These are phyloP conservation scores for Nestor notabilis DNA, from an alignment of 2,113 vertebrate species.

Conservation along the genomic window DNA sequence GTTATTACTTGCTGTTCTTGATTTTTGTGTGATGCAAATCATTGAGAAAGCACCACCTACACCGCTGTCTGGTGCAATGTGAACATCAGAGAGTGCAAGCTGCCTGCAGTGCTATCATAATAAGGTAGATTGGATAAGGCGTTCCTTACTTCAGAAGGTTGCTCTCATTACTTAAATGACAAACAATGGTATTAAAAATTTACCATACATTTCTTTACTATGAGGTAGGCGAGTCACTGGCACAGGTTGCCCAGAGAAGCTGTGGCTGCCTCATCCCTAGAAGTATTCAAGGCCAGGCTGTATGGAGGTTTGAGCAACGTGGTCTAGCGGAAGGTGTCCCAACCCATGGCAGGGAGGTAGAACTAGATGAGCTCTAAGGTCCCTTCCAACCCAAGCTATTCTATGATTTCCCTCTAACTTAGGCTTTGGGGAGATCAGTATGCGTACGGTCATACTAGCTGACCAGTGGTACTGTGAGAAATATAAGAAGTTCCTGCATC, in stretches of 20 bases:
- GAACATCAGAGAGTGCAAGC: neutral
- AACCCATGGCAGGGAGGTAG: neutral
- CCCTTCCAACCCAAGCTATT: neutral
- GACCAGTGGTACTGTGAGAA: neutral
- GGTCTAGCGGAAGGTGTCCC: neutral
- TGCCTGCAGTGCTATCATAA: neutral
- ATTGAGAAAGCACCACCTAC: neutral
- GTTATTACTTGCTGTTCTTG: slow-evolving; percentile 6
- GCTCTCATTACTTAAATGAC: neutral
- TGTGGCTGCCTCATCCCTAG: neutral
- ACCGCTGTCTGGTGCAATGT: neutral
- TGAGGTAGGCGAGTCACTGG: neutral
- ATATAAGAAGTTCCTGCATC: neutral
- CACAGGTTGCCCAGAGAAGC: neutral
- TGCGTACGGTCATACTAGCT: neutral
- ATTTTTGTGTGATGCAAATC: neutral
- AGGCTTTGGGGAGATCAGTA: neutral
- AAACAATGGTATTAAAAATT: neutral
- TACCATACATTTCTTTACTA: neutral
- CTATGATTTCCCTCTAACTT: neutral
- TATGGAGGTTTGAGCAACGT: neutral
- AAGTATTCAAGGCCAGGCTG: neutral
- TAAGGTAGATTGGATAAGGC: neutral
- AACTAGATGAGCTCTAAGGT: neutral
- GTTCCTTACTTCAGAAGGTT: neutral